phyloP scores from a whole-genome alignment of 2,113 vertebrate genomes.

The Hipposideros armiger region DNA sequence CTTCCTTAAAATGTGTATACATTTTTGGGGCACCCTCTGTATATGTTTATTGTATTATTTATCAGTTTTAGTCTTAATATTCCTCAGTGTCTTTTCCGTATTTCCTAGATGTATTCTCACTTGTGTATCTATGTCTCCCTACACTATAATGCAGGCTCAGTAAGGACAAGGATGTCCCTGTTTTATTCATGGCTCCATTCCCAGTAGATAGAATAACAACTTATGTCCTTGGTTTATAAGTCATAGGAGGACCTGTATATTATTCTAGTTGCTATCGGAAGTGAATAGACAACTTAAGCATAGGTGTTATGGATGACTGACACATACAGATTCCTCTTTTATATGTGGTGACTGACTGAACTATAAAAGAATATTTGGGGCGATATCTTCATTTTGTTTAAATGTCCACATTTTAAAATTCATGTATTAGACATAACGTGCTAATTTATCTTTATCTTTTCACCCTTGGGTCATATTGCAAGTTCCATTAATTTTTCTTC shows the following conservation, averaged over 20 bases:
- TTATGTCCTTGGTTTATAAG: neutral
- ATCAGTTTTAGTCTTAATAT: neutral
- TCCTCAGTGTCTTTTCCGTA: neutral
- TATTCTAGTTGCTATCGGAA: neutral
- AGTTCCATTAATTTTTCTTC: slow-evolving; percentile 59
- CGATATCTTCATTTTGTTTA: slow-evolving; percentile 38
- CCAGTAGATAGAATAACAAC: neutral
- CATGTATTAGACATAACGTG: neutral
- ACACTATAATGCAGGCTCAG: neutral
- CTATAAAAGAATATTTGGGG: neutral
- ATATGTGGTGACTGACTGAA: neutral
- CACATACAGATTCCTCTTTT: neutral
- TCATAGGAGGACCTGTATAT: neutral
- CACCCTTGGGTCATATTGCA: neutral
- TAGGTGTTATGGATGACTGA: neutral
- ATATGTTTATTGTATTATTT: neutral
- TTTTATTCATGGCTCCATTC: neutral
- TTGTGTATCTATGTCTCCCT: neutral
- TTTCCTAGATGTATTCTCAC: neutral
- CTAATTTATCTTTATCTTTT: slow-evolving; percentile 62
- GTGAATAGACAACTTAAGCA: neutral
- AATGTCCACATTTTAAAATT: slow-evolving; percentile 4
- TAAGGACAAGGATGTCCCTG: neutral
- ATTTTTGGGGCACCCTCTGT: too few species aligned
- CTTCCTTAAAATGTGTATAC: too few species aligned